phyloP scores from a whole-genome alignment of 2,113 vertebrate species.

The Leiothrix lutea region DNA sequence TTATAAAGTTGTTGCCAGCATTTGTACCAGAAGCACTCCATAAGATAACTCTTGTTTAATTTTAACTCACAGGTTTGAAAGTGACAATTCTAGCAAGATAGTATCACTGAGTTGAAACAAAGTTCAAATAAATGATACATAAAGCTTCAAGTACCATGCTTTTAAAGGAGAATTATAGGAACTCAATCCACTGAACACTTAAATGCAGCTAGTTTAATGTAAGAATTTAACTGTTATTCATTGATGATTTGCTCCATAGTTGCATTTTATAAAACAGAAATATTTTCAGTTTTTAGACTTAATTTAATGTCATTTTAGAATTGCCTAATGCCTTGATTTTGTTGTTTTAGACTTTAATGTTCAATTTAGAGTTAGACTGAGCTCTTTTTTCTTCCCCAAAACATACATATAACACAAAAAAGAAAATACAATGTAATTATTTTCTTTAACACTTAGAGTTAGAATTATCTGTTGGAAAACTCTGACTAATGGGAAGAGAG shows the following conservation, averaged over 20 bases:
- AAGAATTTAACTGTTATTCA: neutral
- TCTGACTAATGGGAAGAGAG: neutral
- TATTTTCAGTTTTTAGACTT: neutral
- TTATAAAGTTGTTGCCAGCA: neutral
- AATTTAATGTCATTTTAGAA: neutral
- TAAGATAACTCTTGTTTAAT: neutral
- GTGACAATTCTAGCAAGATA: conserved; percentile 30
- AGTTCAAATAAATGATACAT: neutral
- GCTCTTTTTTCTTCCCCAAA: neutral
- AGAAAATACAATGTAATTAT: neutral
- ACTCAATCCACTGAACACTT: neutral
- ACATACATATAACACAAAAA: neutral
- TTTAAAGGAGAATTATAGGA: neutral
- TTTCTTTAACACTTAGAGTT: neutral
- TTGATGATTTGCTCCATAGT: neutral
- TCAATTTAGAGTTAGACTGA: neutral
- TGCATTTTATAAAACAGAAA: neutral
- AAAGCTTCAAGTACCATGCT: neutral
- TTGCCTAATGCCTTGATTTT: neutral
- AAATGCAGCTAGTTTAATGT: neutral
- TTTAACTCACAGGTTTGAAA: neutral
- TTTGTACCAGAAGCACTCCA: conserved; percentile 16
- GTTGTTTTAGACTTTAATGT: neutral
- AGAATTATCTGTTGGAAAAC: neutral
- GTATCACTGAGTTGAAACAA: neutral